Conservation (phyloP, 1,140 invertebrate species). For the Ceratosolen fusciceps region DNA sequence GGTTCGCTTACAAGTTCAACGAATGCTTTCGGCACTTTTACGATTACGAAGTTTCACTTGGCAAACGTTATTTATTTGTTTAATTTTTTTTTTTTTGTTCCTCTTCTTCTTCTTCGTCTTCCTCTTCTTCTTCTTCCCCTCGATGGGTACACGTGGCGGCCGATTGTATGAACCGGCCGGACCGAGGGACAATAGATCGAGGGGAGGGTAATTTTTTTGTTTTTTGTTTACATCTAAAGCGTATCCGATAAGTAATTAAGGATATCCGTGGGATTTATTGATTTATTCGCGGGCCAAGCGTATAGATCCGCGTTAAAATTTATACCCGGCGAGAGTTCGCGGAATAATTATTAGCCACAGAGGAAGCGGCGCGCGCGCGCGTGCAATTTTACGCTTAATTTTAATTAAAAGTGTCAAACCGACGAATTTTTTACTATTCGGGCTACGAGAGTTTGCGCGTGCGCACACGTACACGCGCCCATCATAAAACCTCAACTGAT, state of each 20-base stretch:
- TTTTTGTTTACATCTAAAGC: not conserved
- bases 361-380: no score
- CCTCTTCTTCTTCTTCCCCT: no score
- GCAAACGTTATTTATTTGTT: no score
- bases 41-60: no score
- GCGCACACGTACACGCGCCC: no score
- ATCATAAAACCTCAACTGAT: not conserved
- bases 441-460: no score
- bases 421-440: not conserved
- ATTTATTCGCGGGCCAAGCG: not conserved
- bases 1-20: no score
- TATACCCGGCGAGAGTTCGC: not conserved
- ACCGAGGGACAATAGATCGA: not conserved
- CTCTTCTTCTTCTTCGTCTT: no score
- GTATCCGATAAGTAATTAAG: not conserved
- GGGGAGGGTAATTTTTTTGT: not conserved
- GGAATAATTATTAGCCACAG: not conserved
- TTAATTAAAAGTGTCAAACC: not conserved
- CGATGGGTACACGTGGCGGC: no score
- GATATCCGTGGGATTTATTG: not conserved
- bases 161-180: no score
- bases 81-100: no score
- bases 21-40: no score
- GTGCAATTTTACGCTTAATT: not conserved
- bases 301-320: not conserved